phyloP scores from a whole-genome alignment of 2,888 invertebrate genomes.

The Monoplex corrugatus region DNA sequence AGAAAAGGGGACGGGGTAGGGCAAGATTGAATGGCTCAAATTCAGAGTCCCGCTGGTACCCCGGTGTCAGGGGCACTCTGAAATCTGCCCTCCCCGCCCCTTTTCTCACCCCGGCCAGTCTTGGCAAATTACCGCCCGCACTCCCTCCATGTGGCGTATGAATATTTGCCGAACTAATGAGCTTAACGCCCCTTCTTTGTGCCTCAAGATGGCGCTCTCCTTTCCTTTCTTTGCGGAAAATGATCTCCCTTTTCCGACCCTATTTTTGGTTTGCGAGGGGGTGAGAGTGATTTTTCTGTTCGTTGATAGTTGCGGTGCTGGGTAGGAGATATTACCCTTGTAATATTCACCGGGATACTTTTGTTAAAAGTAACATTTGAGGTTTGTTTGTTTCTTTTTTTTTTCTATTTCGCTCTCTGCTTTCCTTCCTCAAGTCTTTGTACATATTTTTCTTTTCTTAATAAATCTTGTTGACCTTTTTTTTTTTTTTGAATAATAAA shows the following conservation, averaged over 20 bases:
- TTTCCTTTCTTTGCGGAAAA: not conserved
- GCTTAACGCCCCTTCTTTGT: slow-evolving; percentile 20
- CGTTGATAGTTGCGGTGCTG: not conserved
- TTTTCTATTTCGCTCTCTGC: too few relatives aligned
- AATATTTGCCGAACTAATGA: slow-evolving; percentile 23
- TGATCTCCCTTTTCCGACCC: slow-evolving; percentile 22
- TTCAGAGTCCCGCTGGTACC: slow-evolving; percentile 1
- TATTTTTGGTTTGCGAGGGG: too few relatives aligned
- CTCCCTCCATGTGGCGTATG: not conserved
- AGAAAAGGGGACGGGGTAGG: too few relatives aligned
- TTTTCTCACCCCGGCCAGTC: not conserved
- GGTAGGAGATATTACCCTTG: too few relatives aligned
- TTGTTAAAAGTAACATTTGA: too few relatives aligned
- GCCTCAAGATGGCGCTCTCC: slow-evolving; percentile 5
- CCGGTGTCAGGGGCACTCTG: not conserved
- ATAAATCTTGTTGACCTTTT: too few relatives aligned
- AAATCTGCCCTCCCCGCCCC: not conserved
- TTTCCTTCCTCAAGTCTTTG: too few relatives aligned
- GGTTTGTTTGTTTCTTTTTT: too few relatives aligned
- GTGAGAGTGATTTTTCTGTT: not conserved
- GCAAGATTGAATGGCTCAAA: too few relatives aligned
- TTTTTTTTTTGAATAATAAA: too few relatives aligned
- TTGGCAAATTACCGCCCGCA: slow-evolving; percentile 29
- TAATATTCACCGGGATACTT: too few relatives aligned
- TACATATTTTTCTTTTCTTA: too few relatives aligned